These are phyloP conservation scores for Notechis scutatus DNA, from an alignment of 2,113 vertebrate genomes.

Conservation along the genomic window DNA sequence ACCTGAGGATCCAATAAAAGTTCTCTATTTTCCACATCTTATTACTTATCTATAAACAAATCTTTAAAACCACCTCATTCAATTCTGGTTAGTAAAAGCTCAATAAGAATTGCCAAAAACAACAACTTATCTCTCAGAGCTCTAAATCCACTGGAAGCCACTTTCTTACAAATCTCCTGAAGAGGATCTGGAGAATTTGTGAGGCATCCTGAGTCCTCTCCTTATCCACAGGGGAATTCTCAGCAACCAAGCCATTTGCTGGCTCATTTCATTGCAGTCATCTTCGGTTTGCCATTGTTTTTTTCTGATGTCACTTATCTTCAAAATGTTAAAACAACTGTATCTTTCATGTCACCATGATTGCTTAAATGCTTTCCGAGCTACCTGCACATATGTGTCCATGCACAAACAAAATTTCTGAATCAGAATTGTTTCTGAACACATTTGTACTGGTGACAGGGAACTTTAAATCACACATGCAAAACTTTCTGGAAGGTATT, in stretches of 20 bases:
- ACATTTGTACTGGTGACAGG: neutral
- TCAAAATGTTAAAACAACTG: neutral
- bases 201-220: neutral
- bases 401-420: neutral
- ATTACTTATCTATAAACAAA: neutral
- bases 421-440: neutral
- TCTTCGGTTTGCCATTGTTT: neutral
- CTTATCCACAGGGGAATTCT: neutral
- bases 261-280: neutral
- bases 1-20: neutral
- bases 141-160: neutral
- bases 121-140: neutral
- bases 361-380: conserved; percentile 8
- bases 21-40: neutral
- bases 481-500: neutral
- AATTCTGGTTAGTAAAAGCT: neutral
- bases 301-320: neutral
- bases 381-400: neutral
- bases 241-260: neutral
- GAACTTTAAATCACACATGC: neutral
- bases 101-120: neutral
- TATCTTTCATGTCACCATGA: neutral
- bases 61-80: neutral
- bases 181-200: neutral
- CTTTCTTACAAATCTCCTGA: neutral